Percentiles rank a stretch among this genome's conserved stretches.
phyloP scores from a whole-genome alignment of 30 jellyfish, hydroid and myxozoan species.

The Calvadosia cruxmelitensis region DNA sequence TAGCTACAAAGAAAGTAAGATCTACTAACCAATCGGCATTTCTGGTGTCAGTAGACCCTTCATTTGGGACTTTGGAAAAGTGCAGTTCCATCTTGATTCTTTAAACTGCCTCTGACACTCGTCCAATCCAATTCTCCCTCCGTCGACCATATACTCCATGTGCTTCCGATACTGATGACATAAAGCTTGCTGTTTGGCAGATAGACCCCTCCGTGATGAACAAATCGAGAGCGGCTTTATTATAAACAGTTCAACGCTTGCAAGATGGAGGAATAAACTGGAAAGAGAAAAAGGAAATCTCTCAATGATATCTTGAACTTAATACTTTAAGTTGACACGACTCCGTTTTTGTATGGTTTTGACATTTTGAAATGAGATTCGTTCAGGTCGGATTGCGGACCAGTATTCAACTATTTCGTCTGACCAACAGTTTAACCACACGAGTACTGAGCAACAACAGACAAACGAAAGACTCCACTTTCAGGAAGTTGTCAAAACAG shows the following conservation, averaged over 20 bases:
- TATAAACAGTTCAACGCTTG: conserved; percentile 14
- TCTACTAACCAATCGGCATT: conserved; percentile 50
- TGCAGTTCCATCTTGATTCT: conserved; percentile 91
- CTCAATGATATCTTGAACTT: too few relatives aligned
- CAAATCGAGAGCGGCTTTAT: conserved; percentile 63
- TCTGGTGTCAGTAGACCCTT: conserved; percentile 50
- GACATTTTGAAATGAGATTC: too few relatives aligned
- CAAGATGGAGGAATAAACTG: conserved; percentile 7
- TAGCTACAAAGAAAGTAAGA: too few relatives aligned
- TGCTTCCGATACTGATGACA: conserved; percentile 66
- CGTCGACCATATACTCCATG: conserved; percentile 83
- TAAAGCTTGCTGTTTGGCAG: conserved; percentile 46
- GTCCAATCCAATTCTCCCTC: conserved; percentile 58
- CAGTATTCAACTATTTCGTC: too few relatives aligned
- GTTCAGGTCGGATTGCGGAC: too few relatives aligned
- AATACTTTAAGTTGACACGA: too few relatives aligned
- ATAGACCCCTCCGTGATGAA: conserved; percentile 70
- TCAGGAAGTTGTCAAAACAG: too few relatives aligned
- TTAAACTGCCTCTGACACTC: conserved; percentile 70
- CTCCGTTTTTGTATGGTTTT: too few relatives aligned
- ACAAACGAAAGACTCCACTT: too few relatives aligned
- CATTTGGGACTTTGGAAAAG: conserved; percentile 57
- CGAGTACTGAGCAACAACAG: too few relatives aligned
- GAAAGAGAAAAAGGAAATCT: neutral
- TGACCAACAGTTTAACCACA: too few relatives aligned